These are phyloP conservation scores for Dynastes grantii DNA, from an alignment of 2,888 invertebrate species.

Conservation along the genomic window DNA sequence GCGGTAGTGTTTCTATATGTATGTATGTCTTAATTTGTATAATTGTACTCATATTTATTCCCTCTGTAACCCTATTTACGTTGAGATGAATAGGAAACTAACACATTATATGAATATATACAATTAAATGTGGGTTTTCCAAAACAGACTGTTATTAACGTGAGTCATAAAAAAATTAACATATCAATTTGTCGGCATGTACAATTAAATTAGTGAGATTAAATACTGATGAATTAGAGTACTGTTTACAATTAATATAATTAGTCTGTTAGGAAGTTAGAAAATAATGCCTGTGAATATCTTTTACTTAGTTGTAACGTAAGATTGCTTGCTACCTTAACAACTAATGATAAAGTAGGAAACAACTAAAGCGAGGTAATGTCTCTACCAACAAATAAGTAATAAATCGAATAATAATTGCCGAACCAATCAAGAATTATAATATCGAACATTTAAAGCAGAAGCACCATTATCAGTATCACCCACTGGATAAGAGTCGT, in stretches of 20 bases:
- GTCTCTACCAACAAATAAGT: too few species aligned
- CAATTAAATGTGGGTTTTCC: constrained; percentile 3
- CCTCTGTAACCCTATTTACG: not conserved
- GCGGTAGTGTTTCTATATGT: not conserved
- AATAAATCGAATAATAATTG: too few species aligned
- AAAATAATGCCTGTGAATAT: too few species aligned
- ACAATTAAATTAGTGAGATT: not conserved
- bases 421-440: too few species aligned
- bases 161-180: constrained; percentile 12
- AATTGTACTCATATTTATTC: constrained; percentile 19
- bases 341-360: too few species aligned
- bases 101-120: not conserved
- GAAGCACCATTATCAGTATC: too few species aligned
- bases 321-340: too few species aligned
- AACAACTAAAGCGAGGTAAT: too few species aligned
- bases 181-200: not conserved
- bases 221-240: not conserved
- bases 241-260: not conserved
- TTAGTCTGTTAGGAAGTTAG: not conserved
- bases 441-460: too few species aligned
- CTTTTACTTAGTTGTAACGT: too few species aligned
- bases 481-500: too few species aligned
- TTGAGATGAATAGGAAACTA: not conserved
- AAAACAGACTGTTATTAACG: constrained; percentile 5
- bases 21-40: constrained; percentile 20